Base-by-base conservation (phyloP, 2,888 invertebrate species). In the Disparrhopalites patrizii region DNA sequence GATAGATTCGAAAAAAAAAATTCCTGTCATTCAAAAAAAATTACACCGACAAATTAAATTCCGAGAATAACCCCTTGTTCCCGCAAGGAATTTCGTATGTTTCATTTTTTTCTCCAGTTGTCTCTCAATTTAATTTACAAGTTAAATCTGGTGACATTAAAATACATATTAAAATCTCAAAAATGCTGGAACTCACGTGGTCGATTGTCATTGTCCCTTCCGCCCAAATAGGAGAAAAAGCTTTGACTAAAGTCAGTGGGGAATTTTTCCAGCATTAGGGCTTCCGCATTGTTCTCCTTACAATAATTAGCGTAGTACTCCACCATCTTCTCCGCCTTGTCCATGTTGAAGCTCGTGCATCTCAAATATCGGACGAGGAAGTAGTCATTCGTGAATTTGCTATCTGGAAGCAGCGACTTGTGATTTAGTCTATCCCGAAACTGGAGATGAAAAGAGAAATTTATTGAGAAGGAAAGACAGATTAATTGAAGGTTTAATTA, bases 301-400 rank as follows among this genome's bases (percentile, higher is more conserved):
- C 28, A 52, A 25, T 36, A 62, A 10, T 62, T 31, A 23, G 62
- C 62, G 40, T 62, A 62, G 62, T 54, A 62, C 25, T 40, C 23
- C 8, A 62, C 2, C 25, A 54, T 20, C n/a, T 54, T 38, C 15
- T 54, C 54, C 7, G 62, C 62, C 28, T 62, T 62, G 33, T 62
- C 62, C n/a, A 54, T 13, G 38, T 62, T 62, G 28, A 62, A 36
- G 30, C 33, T 38, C 8, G 15, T 30, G 15, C n/a, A 38, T 5
- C 62, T 36, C 8, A 62, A 23, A 28, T 62, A 62, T 5, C 62
- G 62, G 3, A 62, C 52, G 2, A 52, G 33, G n/a, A 62, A 62
- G 36, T 52, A 51, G 28, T 62, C 62, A 30, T 23, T 62, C 1
- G 28, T n/a, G 25, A 62, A 25, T 40, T 54, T 52, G 28, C n/a